A percentile compares a stretch with the other conserved stretches of the same genome.
Conservation (phyloP, 1,140 invertebrate species). For the Bombus affinis region DNA sequence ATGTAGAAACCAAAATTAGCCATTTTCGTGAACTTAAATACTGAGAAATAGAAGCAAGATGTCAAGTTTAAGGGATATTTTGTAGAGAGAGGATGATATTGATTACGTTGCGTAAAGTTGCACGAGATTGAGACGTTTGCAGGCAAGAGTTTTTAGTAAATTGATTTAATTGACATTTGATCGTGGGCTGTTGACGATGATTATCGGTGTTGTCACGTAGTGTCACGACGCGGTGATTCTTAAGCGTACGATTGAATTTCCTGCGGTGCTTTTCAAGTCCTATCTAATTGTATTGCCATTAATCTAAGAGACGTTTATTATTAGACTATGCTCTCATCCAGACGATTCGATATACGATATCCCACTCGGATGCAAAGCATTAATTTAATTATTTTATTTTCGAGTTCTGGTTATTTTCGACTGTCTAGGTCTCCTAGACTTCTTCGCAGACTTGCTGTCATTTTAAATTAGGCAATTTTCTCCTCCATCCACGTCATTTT, state of each 20-base stretch:
- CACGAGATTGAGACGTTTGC: background rate
- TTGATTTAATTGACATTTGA: constrained; percentile 14
- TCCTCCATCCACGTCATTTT: background rate
- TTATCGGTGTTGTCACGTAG: background rate
- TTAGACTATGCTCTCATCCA: constrained; percentile 42
- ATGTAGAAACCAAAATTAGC: background rate
- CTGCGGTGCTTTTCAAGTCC: constrained; percentile 6
- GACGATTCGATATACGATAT: constrained; percentile 51
- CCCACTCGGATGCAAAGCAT: constrained; percentile 42
- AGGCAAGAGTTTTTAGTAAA: background rate
- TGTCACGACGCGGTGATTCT: background rate
- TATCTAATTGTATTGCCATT: constrained; percentile 53
- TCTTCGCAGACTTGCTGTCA: constrained; percentile 3
- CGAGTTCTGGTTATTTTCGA: constrained; percentile 31
- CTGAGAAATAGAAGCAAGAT: background rate
- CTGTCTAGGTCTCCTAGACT: constrained; percentile 25
- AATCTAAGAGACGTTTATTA: constrained; percentile 52
- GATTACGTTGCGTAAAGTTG: background rate
- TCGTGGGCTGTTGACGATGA: background rate
- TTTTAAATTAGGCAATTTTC: background rate
- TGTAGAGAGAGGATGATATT: background rate
- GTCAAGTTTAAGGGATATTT: background rate
- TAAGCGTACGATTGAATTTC: constrained; percentile 29
- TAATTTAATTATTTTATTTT: constrained; percentile 49
- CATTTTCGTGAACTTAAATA: background rate